Conservation (phyloP, 2,797 vertebrate species). For the Chrysocyon brachyurus region DNA sequence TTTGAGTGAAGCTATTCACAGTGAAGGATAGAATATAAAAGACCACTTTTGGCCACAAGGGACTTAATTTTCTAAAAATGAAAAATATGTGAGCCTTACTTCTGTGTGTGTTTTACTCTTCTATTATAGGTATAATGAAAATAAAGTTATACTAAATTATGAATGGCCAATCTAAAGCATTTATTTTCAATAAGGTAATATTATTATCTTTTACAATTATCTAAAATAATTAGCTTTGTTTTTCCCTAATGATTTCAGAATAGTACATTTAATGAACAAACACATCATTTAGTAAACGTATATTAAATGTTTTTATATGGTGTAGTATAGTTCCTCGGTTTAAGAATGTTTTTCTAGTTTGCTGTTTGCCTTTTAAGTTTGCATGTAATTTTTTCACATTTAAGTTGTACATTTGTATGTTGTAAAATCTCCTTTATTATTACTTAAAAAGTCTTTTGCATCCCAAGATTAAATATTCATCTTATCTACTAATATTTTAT, state of each 20-base stretch:
- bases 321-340: neutral
- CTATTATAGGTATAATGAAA: slow-evolving; percentile 59
- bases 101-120: slow-evolving; percentile 49
- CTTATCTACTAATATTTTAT: slow-evolving; percentile 46
- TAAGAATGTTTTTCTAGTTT: slow-evolving; percentile 59
- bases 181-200: slow-evolving; percentile 65
- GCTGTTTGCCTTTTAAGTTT: slow-evolving; percentile 58
- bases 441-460: slow-evolving; percentile 52
- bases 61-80: slow-evolving; percentile 53
- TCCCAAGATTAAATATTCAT: slow-evolving; percentile 66
- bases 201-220: slow-evolving; percentile 45
- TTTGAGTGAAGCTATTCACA: neutral
- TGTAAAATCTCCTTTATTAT: slow-evolving; percentile 52
- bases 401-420: slow-evolving; percentile 64
- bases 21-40: slow-evolving; percentile 22
- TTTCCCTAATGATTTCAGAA: slow-evolving; percentile 53
- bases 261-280: slow-evolving; percentile 47
- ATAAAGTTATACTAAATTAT: slow-evolving; percentile 63
- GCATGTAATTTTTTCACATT: slow-evolving; percentile 56
- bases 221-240: slow-evolving; percentile 52
- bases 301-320: slow-evolving; percentile 50
- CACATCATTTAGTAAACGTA: slow-evolving; percentile 29
- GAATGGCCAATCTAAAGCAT: slow-evolving; percentile 52
- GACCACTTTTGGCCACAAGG: neutral
- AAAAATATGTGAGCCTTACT: slow-evolving; percentile 7